A percentile compares a stretch with the other conserved stretches of the same genome.
phyloP scores from a whole-genome alignment of 2,888 invertebrate species.

The Melinopterus prodromus region DNA sequence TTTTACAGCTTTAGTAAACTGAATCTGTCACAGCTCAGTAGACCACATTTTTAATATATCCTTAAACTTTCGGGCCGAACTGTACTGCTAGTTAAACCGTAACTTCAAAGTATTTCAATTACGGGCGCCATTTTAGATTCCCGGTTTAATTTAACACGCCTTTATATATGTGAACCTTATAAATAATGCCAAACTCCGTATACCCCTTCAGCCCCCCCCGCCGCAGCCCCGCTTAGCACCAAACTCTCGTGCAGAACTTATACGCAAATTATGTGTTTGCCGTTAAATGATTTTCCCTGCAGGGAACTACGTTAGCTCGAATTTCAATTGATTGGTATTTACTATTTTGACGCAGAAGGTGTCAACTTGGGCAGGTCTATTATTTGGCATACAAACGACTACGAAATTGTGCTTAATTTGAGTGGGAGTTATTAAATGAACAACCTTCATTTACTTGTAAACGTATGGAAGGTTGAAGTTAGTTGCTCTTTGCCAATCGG shows the following conservation, averaged over 20 bases:
- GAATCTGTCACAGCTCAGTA: constrained; percentile 23
- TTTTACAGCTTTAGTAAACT: constrained; percentile 18
- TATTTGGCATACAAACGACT: background rate
- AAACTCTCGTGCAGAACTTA: background rate
- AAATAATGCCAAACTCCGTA: constrained; percentile 18
- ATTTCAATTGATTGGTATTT: background rate
- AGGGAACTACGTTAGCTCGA: background rate
- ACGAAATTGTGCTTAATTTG: background rate
- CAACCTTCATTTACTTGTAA: background rate
- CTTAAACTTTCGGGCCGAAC: constrained; percentile 17
- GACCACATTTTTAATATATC: constrained; percentile 24
- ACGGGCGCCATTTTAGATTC: constrained; percentile 25
- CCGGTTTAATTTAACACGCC: constrained; percentile 23
- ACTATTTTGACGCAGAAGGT: background rate
- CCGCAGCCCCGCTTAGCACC: background rate
- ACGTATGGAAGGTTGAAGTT: background rate
- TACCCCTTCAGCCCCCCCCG: background rate
- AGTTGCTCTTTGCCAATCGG: background rate
- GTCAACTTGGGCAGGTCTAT: background rate
- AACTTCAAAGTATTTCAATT: constrained; percentile 26
- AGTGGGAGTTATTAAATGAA: background rate
- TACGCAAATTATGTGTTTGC: constrained; percentile 4
- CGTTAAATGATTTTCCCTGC: background rate
- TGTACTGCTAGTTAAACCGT: constrained; percentile 21
- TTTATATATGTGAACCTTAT: constrained; percentile 21